phyloP scores from a whole-genome alignment of 2,888 invertebrate species.

The Oscheius myriophilus region DNA sequence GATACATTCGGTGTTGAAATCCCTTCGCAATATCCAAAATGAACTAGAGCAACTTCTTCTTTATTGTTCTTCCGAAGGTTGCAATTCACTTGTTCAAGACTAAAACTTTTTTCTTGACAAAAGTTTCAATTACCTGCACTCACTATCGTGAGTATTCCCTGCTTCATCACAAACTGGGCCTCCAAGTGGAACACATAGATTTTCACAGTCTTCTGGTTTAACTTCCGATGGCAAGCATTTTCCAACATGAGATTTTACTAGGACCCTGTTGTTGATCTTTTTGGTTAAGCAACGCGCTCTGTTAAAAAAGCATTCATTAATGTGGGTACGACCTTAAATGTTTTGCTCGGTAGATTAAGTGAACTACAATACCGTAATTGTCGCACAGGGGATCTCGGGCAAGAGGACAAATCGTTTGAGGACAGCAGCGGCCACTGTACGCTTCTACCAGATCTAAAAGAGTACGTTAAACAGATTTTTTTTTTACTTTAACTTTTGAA shows the following conservation, averaged over 20 bases:
- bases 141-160: constrained; percentile 53
- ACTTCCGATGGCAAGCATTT: constrained; percentile 18
- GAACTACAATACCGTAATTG: constrained; percentile 48
- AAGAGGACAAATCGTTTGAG: constrained; percentile 48
- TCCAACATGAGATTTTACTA: constrained; percentile 34
- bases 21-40: background rate
- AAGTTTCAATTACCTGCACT: constrained; percentile 51
- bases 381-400: constrained; percentile 58
- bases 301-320: constrained; percentile 43
- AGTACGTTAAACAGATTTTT: constrained; percentile 7
- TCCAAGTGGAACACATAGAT: constrained; percentile 13
- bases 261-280: constrained; percentile 4
- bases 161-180: constrained; percentile 59
- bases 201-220: constrained; percentile 23
- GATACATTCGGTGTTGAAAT: background rate
- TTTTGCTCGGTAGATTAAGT: background rate
- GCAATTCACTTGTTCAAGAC: constrained; percentile 27
- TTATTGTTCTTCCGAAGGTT: constrained; percentile 2
- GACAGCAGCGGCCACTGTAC: constrained; percentile 65
- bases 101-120: background rate
- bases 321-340: constrained; percentile 45
- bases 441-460: constrained; percentile 53
- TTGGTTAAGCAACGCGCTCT: constrained; percentile 36
- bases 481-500: too few relatives aligned
- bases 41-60: constrained; percentile 6